Conservation (phyloP, 2,113 vertebrate species). For the Muntiacus reevesi region DNA sequence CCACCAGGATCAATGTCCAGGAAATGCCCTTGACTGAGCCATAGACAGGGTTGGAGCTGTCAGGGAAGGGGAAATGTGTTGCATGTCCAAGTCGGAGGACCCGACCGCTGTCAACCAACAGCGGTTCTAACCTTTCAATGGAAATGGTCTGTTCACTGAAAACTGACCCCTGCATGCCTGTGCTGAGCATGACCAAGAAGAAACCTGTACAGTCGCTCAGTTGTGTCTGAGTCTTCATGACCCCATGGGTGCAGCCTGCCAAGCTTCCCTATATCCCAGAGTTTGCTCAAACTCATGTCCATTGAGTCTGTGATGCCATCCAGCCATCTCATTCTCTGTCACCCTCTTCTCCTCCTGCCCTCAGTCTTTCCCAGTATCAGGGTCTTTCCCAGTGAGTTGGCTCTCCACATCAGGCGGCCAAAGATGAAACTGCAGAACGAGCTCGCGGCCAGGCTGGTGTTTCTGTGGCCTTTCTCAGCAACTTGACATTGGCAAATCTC, state of each 20-base stretch:
- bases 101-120: neutral
- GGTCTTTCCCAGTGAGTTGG: neutral
- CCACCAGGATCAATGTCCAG: neutral
- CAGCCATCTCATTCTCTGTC: neutral
- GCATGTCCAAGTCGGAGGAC: neutral
- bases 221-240: rapidly evolving
- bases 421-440: neutral
- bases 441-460: neutral
- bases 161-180: neutral
- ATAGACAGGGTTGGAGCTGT: neutral
- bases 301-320: neutral
- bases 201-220: neutral
- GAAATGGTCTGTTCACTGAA: neutral
- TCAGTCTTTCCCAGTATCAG: neutral
- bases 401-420: neutral
- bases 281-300: neutral
- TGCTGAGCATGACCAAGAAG: neutral
- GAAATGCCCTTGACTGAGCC: neutral
- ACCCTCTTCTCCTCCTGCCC: neutral
- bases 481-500: neutral
- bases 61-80: neutral
- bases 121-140: neutral
- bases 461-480: neutral
- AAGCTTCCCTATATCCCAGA: rapidly evolving
- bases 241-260: neutral